Percentiles rank a stretch among this genome's conserved stretches.
These are phyloP conservation scores for Plagiodera versicolora DNA, from an alignment of 2,888 invertebrate species.

Conservation along the genomic window DNA sequence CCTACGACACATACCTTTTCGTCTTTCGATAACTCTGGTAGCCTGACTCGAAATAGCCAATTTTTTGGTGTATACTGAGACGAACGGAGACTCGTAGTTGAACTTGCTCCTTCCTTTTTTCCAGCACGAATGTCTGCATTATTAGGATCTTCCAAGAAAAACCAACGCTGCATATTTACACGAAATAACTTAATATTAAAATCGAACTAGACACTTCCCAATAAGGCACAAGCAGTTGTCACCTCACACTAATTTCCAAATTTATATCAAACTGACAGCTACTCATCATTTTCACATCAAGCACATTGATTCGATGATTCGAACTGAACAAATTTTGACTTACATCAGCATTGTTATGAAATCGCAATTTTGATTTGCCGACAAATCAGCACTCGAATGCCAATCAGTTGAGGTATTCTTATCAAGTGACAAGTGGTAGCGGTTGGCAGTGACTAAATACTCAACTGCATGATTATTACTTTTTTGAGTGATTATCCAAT, in stretches of 20 bases:
- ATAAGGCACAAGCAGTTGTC: not conserved
- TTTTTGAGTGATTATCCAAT: too few species aligned
- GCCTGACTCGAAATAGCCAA: slow-evolving; percentile 61
- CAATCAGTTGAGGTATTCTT: too few species aligned
- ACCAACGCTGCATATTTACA: slow-evolving; percentile 66
- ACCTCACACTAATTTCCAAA: not conserved
- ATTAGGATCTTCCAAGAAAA: slow-evolving; percentile 62
- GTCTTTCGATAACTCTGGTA: slow-evolving; percentile 58
- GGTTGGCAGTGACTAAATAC: too few species aligned
- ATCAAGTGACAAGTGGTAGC: too few species aligned
- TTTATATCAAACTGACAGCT: not conserved
- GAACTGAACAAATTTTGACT: too few species aligned
- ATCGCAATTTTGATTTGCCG: too few species aligned
- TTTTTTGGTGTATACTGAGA: slow-evolving; percentile 39
- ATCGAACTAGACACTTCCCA: not conserved
- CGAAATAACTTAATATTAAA: not conserved
- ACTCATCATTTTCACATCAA: not conserved
- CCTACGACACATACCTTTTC: slow-evolving; percentile 75
- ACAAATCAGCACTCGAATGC: too few species aligned
- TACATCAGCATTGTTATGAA: too few species aligned
- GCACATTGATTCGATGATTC: too few species aligned
- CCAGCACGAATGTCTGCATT: slow-evolving; percentile 52
- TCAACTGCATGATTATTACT: too few species aligned
- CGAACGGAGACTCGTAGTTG: slow-evolving; percentile 26
- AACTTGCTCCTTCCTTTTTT: slow-evolving; percentile 31